Evolutionary conservation across 1,140 invertebrate species (phyloP).

Genomic region (Colletes gigas): DNA sequence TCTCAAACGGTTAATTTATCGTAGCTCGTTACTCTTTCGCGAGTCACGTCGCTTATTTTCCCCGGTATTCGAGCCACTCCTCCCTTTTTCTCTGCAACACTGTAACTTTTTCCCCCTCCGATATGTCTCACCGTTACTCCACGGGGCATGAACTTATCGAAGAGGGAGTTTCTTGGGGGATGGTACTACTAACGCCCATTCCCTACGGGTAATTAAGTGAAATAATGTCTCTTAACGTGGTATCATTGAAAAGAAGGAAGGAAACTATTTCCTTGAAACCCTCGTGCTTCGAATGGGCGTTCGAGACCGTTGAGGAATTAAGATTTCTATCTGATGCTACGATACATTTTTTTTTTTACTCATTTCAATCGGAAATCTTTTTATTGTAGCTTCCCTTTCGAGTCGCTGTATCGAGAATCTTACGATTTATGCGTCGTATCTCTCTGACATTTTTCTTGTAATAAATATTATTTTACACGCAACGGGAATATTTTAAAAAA

Average conservation of each 20-base stretch:
- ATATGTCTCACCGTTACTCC: not conserved
- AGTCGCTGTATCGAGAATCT: too few species aligned
- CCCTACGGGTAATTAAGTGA: constrained; percentile 21
- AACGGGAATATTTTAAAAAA: too few species aligned
- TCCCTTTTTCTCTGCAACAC: not conserved
- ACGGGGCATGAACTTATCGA: constrained; percentile 22
- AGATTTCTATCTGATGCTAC: not conserved
- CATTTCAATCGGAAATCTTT: too few species aligned
- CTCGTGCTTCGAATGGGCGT: not conserved
- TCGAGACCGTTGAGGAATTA: not conserved
- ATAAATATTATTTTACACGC: too few species aligned
- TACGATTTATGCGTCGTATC: too few species aligned
- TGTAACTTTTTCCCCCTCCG: not conserved
- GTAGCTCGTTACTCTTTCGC: constrained; percentile 7
- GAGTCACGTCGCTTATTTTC: constrained; percentile 3
- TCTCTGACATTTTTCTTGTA: too few species aligned
- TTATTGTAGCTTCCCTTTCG: too few species aligned
- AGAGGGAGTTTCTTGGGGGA: not conserved
- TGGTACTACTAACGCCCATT: not conserved
- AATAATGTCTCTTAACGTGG: constrained; percentile 15
- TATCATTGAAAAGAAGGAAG: constrained; percentile 35
- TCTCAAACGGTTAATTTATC: constrained; percentile 13
- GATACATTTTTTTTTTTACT: not conserved
- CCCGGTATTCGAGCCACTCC: not conserved
- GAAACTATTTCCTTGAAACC: not conserved